Conservation (phyloP, 2,888 invertebrate genomes). For the Aphodius granarius region DNA sequence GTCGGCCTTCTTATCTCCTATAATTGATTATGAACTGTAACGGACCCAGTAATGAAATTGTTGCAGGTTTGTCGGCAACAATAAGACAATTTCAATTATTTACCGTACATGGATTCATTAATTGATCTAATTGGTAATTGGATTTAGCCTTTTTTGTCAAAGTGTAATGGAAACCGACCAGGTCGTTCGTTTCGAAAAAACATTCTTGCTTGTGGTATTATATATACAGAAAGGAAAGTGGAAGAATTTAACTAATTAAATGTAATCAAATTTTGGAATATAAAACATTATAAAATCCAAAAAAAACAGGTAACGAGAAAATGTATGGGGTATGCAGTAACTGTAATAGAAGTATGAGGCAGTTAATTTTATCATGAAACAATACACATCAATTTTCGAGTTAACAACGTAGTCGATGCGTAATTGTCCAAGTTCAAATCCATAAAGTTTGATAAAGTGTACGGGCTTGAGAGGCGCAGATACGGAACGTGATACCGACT, state of each 20-base stretch:
- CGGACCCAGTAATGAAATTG: slow-evolving; percentile 9
- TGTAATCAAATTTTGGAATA: too few relatives aligned
- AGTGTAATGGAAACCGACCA: not conserved
- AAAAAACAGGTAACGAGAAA: too few relatives aligned
- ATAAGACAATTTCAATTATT: not conserved
- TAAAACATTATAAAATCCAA: too few relatives aligned
- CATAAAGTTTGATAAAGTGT: slow-evolving; percentile 3
- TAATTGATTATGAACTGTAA: slow-evolving; percentile 11
- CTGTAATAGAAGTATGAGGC: not conserved
- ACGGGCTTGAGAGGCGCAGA: not conserved
- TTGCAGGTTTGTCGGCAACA: not conserved
- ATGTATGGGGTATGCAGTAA: not conserved
- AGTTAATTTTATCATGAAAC: not conserved
- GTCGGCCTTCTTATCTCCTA: not conserved
- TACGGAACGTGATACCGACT: not conserved
- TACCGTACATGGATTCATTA: not conserved
- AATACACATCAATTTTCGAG: not conserved
- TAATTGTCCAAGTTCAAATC: slow-evolving; percentile 9
- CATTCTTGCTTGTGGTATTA: not conserved
- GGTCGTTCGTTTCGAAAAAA: not conserved
- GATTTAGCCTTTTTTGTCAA: not conserved
- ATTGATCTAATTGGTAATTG: not conserved
- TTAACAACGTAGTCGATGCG: slow-evolving; percentile 1
- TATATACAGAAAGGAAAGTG: too few relatives aligned
- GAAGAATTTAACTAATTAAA: too few relatives aligned